Evolutionary conservation across 37 sponge, comb jelly and placozoan species (phyloP), one percentile per base, ranked within the genome.

Genomic region (Mnemiopsis leidyi): DNA sequence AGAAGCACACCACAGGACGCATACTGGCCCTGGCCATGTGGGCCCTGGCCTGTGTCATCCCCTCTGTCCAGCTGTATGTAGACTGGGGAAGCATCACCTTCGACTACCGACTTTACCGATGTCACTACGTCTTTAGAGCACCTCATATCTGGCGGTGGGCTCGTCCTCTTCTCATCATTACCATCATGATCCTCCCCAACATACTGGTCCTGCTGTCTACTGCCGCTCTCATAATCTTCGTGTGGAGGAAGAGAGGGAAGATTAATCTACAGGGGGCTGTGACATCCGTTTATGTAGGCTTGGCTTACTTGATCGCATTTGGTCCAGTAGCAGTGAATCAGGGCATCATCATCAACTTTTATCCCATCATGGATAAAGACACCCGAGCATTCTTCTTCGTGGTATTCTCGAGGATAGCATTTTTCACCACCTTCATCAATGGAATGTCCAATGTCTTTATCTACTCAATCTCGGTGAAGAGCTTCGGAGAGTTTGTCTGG

Each of bases 51-150:
- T 31, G 38, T 26, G 23, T 79, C 82, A 79, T 79, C 5, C 82
- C 82, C 7, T 13, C 35, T 5, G 32, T 35, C 37, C 82, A 79
- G 37, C 82, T 79, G 35, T 36, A 36, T 79, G 5, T 79, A 1
- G 82, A 79, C 38, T 21, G 37, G 21, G 82, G 26, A 2, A 18
- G 38, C 38, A 38, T 79, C 38, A 35, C 82, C 16, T 79, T 79
- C 23, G 82, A 79, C 82, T 79, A 79, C 82, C 82, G 82, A 32
- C 36, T 36, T 2, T 79, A 79, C 82, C 18, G 82, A 38, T 79
- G 82, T 23, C 82, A 35, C 7, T 79, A 79, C 35, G 82, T 79
- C 82, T 79, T 36, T 26, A 31, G 37, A 23, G 5, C 18, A 1
- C 38, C 36, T 7, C n/a, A n/a, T n/a, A 9, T 79, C 23, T 79